phyloP scores from a whole-genome alignment of 2,113 vertebrate genomes.

The Brachyistius frenatus region DNA sequence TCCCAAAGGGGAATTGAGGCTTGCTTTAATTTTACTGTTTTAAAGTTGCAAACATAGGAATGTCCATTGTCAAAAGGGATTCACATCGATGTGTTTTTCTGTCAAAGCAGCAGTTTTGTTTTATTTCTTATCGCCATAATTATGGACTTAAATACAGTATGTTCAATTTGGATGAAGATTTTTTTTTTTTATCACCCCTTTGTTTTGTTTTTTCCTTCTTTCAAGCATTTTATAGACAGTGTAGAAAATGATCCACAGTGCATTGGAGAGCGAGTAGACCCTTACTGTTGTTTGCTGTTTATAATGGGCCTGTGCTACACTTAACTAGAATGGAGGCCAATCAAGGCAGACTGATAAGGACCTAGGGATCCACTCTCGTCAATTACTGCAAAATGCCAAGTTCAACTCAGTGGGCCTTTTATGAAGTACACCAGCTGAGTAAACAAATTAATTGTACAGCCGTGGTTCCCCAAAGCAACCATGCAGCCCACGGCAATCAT shows the following conservation, averaged over 20 bases:
- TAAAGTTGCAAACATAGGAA: slow-evolving; percentile 52
- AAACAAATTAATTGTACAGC: slow-evolving; percentile 84
- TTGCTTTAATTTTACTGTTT: slow-evolving; percentile 61
- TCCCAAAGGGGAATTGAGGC: slow-evolving; percentile 60
- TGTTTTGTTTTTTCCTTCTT: slow-evolving; percentile 24
- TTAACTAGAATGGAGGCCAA: slow-evolving; percentile 75
- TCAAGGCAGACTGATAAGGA: slow-evolving; percentile 76
- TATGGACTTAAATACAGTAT: slow-evolving; percentile 36
- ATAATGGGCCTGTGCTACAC: slow-evolving; percentile 70
- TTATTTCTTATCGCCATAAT: slow-evolving; percentile 11
- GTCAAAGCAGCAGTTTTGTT: slow-evolving; percentile 35
- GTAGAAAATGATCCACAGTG: slow-evolving; percentile 38
- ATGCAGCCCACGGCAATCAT: slow-evolving; percentile 74
- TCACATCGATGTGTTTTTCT: slow-evolving; percentile 31
- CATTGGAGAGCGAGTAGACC: slow-evolving; percentile 51
- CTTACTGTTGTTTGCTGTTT: slow-evolving; percentile 60
- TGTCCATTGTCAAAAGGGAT: slow-evolving; percentile 47
- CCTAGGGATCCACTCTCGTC: slow-evolving; percentile 78
- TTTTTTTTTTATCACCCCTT: slow-evolving; percentile 15
- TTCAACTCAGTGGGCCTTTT: slow-evolving; percentile 79
- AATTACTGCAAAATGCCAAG: slow-evolving; percentile 82
- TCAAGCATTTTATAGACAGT: slow-evolving; percentile 34
- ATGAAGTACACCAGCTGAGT: slow-evolving; percentile 78
- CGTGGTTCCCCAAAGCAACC: slow-evolving; percentile 67
- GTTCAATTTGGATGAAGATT: slow-evolving; percentile 24